Percentiles rank a stretch among this genome's conserved stretches.
Evolutionary conservation across 30 jellyfish, hydroid and myxozoan genomes (phyloP).

Genomic region (Cassiopea xamachana): DNA sequence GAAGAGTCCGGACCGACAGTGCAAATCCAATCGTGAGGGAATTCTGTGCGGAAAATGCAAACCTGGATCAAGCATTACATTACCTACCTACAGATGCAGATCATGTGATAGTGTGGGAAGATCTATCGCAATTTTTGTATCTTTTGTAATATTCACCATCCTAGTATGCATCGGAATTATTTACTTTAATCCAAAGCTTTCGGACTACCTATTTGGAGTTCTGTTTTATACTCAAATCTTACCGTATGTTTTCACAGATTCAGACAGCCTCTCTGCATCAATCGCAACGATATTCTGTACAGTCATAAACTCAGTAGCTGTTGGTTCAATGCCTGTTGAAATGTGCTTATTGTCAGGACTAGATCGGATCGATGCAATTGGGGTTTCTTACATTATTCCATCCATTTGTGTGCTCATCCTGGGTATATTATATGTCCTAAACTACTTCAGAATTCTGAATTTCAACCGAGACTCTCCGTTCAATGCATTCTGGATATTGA

Average conservation of each 20-base stretch:
- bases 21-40: conserved; percentile 68
- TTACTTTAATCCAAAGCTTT: conserved; percentile 69
- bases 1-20: conserved; percentile 57
- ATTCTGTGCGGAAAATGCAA: conserved; percentile 77
- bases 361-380: conserved; percentile 58
- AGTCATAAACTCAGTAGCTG: conserved; percentile 60
- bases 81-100: conserved; percentile 62
- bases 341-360: conserved; percentile 64
- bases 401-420: conserved; percentile 31
- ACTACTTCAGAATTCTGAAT: conserved; percentile 37
- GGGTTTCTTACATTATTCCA: conserved; percentile 65
- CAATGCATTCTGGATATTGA: conserved; percentile 80
- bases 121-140: conserved; percentile 15
- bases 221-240: conserved; percentile 77
- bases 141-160: conserved; percentile 18
- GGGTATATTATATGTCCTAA: conserved; percentile 39
- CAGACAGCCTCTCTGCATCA: conserved; percentile 18
- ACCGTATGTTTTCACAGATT: conserved; percentile 60
- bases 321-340: conserved; percentile 68
- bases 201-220: conserved; percentile 69
- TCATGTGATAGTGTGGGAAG: conserved; percentile 35
- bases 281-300: conserved; percentile 36
- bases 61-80: conserved; percentile 46
- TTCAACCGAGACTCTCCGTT: conserved; percentile 79
- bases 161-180: conserved; percentile 46